phyloP scores from a whole-genome alignment of 2,113 vertebrate species.

The Corythoichthys haematopterus region DNA sequence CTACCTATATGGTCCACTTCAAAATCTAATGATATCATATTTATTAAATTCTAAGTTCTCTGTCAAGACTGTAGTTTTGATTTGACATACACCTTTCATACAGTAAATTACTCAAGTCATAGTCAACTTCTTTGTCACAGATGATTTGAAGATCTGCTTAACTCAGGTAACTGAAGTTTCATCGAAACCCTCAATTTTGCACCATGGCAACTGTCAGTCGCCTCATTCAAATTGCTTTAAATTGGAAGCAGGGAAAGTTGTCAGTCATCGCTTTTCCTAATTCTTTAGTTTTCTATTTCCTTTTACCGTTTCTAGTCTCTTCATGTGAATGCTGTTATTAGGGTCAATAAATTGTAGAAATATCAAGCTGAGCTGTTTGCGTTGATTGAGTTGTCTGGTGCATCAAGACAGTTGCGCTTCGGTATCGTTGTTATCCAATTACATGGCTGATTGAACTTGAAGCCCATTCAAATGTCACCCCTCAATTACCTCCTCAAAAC shows the following conservation, averaged over 20 bases:
- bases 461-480: slow-evolving; percentile 6
- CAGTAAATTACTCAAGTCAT: neutral
- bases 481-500: slow-evolving; percentile 7
- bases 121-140: neutral
- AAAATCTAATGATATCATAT: too few relatives aligned
- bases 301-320: neutral
- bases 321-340: neutral
- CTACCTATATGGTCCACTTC: too few relatives aligned
- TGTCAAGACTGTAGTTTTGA: neutral
- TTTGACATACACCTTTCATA: neutral
- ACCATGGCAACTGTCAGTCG: neutral
- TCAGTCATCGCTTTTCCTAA: neutral
- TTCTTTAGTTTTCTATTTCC: neutral
- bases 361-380: neutral
- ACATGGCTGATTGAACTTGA: slow-evolving; percentile 37
- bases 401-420: slow-evolving; percentile 22
- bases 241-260: neutral
- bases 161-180: neutral
- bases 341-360: neutral
- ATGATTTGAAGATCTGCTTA: neutral
- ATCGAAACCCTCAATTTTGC: neutral
- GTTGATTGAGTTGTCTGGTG: slow-evolving; percentile 11
- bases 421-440: slow-evolving; percentile 34
- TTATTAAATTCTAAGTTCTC: too few relatives aligned
- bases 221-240: neutral